Evolutionary conservation across 2,113 vertebrate genomes (phyloP).

Genomic region (Cariama cristata): DNA sequence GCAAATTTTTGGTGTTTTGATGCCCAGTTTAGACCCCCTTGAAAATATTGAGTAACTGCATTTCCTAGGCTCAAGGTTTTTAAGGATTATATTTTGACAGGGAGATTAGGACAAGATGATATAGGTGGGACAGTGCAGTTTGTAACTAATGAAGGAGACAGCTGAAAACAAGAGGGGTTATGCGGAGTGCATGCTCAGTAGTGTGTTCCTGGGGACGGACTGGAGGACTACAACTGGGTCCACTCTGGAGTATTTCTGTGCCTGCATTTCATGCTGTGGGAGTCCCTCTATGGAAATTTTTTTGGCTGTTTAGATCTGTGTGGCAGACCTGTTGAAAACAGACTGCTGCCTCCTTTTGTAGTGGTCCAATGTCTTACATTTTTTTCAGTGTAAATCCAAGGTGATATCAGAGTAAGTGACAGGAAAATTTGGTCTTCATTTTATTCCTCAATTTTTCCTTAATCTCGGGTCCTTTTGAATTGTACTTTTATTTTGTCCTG

Average conservation of each 20-base stretch:
- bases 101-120: background rate
- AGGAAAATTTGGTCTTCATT: background rate
- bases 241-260: slow-evolving; percentile 14
- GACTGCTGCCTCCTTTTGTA: background rate
- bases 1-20: background rate
- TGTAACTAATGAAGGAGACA: background rate
- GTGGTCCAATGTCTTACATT: background rate
- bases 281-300: background rate
- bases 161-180: slow-evolving; percentile 40
- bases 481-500: background rate
- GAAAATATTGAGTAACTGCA: slow-evolving; percentile 15
- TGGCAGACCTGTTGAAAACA: background rate
- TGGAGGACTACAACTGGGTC: background rate
- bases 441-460: background rate
- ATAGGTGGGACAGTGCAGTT: slow-evolving; percentile 2
- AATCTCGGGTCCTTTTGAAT: background rate
- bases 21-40: background rate
- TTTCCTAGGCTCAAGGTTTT: background rate
- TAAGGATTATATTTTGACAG: background rate
- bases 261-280: slow-evolving; percentile 6
- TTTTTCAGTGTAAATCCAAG: background rate
- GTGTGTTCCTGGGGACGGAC: background rate
- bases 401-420: background rate
- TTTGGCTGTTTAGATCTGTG: background rate
- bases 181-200: background rate